Percentiles rank a stretch among this genome's conserved stretches.
Evolutionary conservation across 2,113 vertebrate species (phyloP).

Genomic region (Actenoides hombroni): DNA sequence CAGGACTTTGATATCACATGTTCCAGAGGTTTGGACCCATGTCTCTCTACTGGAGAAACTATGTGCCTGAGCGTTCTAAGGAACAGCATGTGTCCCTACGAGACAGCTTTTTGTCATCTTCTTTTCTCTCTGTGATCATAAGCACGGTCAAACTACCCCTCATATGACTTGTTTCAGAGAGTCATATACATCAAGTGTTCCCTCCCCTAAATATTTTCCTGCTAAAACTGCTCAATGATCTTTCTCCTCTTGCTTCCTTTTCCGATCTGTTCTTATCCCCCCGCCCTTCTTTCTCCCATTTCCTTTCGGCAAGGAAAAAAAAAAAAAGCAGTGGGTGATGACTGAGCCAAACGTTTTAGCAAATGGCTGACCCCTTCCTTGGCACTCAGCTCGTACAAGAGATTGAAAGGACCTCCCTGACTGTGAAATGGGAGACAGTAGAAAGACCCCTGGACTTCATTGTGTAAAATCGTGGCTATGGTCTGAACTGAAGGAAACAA

Average conservation of each 20-base stretch:
- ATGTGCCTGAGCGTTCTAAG: background rate
- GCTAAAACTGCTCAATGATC: background rate
- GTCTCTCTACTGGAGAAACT: background rate
- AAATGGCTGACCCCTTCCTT: constrained; percentile 4
- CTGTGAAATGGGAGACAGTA: constrained; percentile 29
- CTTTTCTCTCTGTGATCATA: background rate
- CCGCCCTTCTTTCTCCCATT: background rate
- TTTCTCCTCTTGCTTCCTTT: background rate
- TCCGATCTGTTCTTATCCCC: background rate
- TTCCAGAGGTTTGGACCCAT: background rate
- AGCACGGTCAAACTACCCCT: background rate
- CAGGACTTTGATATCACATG: background rate
- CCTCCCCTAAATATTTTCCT: background rate
- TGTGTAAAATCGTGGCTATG: background rate
- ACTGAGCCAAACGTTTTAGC: background rate
- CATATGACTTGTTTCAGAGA: background rate
- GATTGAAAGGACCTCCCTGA: constrained; percentile 52
- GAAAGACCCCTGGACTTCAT: background rate
- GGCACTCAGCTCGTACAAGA: background rate
- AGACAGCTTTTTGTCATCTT: background rate
- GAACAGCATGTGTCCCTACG: background rate
- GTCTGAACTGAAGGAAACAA: background rate
- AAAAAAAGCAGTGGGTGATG: background rate
- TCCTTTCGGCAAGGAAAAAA: background rate
- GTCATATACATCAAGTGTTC: background rate